Percentiles rank a stretch among this genome's conserved stretches.
Evolutionary conservation across 2,888 invertebrate species (phyloP).

Genomic region (Drosophila percnosoma): DNA sequence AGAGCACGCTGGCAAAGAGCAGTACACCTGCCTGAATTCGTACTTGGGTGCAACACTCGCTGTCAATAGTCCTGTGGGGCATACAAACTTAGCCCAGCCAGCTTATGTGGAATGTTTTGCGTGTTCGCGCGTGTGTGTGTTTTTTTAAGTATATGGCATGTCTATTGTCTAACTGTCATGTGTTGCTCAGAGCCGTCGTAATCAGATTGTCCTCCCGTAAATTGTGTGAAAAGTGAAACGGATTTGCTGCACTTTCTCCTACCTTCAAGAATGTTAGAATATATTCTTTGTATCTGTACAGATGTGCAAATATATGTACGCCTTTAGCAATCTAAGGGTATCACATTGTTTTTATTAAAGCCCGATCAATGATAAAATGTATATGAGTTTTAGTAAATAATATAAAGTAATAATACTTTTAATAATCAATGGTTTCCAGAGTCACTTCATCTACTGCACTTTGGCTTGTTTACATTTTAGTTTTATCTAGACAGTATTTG

Average conservation of each 20-base stretch:
- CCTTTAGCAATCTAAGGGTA: neutral
- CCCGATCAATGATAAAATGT: neutral
- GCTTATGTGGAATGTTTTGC: slow-evolving; percentile 22
- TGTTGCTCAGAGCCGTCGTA: slow-evolving; percentile 37
- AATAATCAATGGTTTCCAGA: neutral
- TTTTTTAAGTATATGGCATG: slow-evolving; percentile 23
- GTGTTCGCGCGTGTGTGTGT: neutral
- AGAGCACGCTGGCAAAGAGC: slow-evolving; percentile 46
- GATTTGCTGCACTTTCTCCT: slow-evolving; percentile 47
- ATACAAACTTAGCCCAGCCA: slow-evolving; percentile 28
- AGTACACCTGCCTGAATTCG: slow-evolving; percentile 29
- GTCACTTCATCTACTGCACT: slow-evolving; percentile 12
- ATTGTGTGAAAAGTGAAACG: slow-evolving; percentile 66
- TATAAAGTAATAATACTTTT: neutral
- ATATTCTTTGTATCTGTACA: neutral
- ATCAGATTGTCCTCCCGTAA: slow-evolving; percentile 55
- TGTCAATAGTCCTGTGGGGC: slow-evolving; percentile 61
- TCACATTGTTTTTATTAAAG: neutral
- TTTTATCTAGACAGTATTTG: slow-evolving; percentile 44
- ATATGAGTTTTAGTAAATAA: neutral
- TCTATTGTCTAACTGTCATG: slow-evolving; percentile 48
- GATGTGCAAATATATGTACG: neutral
- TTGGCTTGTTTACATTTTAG: slow-evolving; percentile 18
- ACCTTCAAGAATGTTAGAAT: slow-evolving; percentile 7
- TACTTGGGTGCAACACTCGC: slow-evolving; percentile 50